phyloP scores from a whole-genome alignment of 2,797 vertebrate species.

The Tragelaphus oryx region DNA sequence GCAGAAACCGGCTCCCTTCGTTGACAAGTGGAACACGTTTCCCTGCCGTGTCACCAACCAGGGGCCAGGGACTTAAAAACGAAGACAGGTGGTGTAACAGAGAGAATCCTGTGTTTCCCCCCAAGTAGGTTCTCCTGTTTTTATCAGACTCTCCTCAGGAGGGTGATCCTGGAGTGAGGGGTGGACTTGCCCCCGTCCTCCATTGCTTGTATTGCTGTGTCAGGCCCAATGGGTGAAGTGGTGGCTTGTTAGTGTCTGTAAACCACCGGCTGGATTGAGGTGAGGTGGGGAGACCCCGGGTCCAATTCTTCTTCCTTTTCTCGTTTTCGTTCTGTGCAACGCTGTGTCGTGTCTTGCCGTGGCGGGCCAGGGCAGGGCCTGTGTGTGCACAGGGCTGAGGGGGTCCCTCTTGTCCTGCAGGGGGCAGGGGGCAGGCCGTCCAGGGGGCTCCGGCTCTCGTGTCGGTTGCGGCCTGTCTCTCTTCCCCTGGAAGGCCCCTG shows the following conservation, averaged over 20 bases:
- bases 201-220: neutral
- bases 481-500: neutral
- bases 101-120: neutral
- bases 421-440: fast-evolving
- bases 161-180: neutral
- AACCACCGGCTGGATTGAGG: neutral
- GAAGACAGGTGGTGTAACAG: neutral
- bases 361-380: neutral
- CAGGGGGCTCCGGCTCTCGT: neutral
- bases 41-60: neutral
- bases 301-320: neutral
- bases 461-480: neutral
- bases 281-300: neutral
- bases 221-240: neutral
- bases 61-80: neutral
- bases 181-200: neutral
- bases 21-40: neutral
- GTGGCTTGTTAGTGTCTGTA: neutral
- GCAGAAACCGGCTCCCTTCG: neutral
- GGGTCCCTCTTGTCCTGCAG: fast-evolving
- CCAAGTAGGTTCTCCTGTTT: neutral
- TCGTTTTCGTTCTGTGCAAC: neutral
- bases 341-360: neutral
- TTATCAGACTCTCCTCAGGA: neutral
- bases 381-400: neutral